These are phyloP conservation scores for Stegastes partitus DNA, from an alignment of 2,113 vertebrate species.

Conservation along the genomic window DNA sequence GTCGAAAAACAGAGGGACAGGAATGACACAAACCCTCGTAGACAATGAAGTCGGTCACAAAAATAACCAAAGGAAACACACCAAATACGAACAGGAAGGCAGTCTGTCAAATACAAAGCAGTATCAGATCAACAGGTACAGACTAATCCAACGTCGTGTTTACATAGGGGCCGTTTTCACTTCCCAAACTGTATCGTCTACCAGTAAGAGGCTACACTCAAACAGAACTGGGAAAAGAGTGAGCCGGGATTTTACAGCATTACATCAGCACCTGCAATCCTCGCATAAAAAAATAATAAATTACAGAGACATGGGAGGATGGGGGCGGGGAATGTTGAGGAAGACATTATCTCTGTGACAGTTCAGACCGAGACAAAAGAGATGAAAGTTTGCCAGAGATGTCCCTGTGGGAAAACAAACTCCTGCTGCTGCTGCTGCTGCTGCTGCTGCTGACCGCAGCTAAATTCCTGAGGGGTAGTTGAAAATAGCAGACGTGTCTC, in stretches of 20 bases:
- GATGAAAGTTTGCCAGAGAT: slow-evolving; percentile 9
- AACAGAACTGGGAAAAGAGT: background rate
- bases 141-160: background rate
- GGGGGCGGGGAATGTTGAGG: background rate
- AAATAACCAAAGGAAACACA: slow-evolving; percentile 30
- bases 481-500: slow-evolving; percentile 44
- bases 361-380: slow-evolving; percentile 36
- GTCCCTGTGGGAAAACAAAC: slow-evolving; percentile 36
- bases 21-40: slow-evolving; percentile 14
- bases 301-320: background rate
- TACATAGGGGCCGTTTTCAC: slow-evolving; percentile 14
- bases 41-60: slow-evolving; percentile 23
- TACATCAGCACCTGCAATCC: slow-evolving; percentile 40
- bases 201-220: background rate
- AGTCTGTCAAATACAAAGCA: slow-evolving; percentile 1
- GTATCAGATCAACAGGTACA: slow-evolving; percentile 23
- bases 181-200: slow-evolving; percentile 1
- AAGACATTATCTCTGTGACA: slow-evolving; percentile 14
- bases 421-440: slow-evolving; percentile 56
- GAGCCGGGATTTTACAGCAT: slow-evolving; percentile 37
- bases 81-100: slow-evolving; percentile 26
- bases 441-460: slow-evolving; percentile 61
- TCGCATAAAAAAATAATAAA: background rate
- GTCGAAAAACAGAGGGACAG: background rate
- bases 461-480: slow-evolving; percentile 50